Conservation (phyloP, 1,140 invertebrate genomes). For the Euwallacea fornicatus region DNA sequence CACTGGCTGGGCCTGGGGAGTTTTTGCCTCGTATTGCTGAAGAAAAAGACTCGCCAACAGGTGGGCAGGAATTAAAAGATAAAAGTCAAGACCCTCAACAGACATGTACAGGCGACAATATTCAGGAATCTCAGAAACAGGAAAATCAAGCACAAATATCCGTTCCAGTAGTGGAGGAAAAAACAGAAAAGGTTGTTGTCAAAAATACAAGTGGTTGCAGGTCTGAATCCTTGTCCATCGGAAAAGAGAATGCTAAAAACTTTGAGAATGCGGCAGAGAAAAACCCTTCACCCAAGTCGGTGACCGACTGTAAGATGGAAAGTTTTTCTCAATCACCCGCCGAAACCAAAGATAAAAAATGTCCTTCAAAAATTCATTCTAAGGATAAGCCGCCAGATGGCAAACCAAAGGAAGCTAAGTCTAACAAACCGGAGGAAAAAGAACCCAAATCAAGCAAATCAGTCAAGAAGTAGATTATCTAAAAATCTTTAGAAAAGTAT, state of each 20-base stretch:
- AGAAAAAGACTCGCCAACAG: constrained; percentile 81
- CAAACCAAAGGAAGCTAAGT: background rate
- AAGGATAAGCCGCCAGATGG: background rate
- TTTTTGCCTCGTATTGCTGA: constrained; percentile 74
- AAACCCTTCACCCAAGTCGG: too few relatives aligned
- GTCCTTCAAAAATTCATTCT: background rate
- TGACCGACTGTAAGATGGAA: background rate
- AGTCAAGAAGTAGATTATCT: background rate
- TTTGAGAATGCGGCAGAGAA: background rate
- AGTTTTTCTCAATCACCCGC: background rate
- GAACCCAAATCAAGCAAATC: background rate
- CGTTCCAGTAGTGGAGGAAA: background rate
- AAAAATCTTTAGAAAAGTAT: constrained; percentile 4
- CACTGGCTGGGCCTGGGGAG: constrained; percentile 56
- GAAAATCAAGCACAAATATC: background rate
- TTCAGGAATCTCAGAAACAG: background rate
- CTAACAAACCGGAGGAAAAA: background rate
- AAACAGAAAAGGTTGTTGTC: background rate
- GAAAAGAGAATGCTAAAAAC: background rate
- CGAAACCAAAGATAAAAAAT: background rate
- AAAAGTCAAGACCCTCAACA: background rate
- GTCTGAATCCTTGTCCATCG: background rate
- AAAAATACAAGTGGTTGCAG: background rate
- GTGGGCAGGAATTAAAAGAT: constrained; percentile 9
- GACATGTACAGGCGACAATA: background rate